Evolutionary conservation across 2,888 invertebrate species (phyloP), one percentile per base, ranked within the genome.

Genomic region (Nyleta sp.): DNA sequence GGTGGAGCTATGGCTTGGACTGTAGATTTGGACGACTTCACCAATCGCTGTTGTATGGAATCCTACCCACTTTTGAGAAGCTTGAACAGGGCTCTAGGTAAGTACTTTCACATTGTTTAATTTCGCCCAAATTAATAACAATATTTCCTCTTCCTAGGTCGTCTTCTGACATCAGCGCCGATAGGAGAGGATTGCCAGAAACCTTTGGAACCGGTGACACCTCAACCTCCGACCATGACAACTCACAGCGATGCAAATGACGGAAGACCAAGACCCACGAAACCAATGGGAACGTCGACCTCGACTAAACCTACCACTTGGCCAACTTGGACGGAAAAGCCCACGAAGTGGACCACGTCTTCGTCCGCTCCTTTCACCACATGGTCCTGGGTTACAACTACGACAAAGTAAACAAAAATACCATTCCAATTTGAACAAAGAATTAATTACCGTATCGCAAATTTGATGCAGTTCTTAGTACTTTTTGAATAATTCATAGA

Each of bases 1-100:
- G 97, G 95, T 0, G 97, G 97, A 3, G 94, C 95, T 7, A 95
- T 95, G 46, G 95, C 96, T 0, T 97, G 97, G 97, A 97, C 97
- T 0, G 93, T 96, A 2, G 97, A 97, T 88, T 89, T 97, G 83
- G 97, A 97, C 83, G 97, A 98, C 89, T 97, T 96, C 88, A 94
- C 93, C 81, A 97, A 97, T 90, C 93, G 94, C 0, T 98, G 97
- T 88, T 97, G 97, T 87, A 91, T 91, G 3, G 96, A 96, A 86
- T 91, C 96, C 0, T 96, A 94, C 82, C 96, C 97, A 0, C 90
- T 97, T 44, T 91, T 97, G 10, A 93, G 94, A 42, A 94, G 95
- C 0, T 93, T 97, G 1, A 96, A 96, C 78, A 92, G 95, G 15
- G 97, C 95, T 0, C 91, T 98, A 20, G 95, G 96, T 28, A 91